Conservation (phyloP, 1,140 invertebrate species). For the Drosophila teissieri region DNA sequence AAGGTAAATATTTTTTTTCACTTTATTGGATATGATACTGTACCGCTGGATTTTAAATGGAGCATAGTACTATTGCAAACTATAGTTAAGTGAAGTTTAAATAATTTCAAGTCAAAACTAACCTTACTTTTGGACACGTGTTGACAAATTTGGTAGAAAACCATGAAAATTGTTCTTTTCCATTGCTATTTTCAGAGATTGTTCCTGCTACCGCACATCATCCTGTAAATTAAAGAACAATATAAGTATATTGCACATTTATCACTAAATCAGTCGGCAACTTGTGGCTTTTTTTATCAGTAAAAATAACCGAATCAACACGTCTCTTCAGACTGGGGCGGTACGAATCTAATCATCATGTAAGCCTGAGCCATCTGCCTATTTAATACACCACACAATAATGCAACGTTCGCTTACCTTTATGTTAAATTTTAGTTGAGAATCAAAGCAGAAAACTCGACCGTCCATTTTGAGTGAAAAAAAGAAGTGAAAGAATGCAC, state of each 20-base stretch:
- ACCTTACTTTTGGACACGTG: conserved; percentile 51
- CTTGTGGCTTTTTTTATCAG: conserved; percentile 46
- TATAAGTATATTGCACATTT: conserved; percentile 4
- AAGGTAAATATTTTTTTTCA: too few relatives aligned
- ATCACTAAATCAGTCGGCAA: neutral
- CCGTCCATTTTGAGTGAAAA: conserved; percentile 13
- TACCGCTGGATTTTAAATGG: neutral
- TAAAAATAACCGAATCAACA: conserved; percentile 71
- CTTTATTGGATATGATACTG: neutral
- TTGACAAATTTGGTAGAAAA: neutral
- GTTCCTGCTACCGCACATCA: neutral
- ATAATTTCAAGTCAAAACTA: conserved; percentile 32
- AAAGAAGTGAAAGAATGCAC: conserved; percentile 26
- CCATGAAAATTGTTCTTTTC: conserved; percentile 5
- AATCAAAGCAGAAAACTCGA: neutral
- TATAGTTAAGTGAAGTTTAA: neutral
- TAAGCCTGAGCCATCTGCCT: conserved; percentile 88
- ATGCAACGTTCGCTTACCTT: conserved; percentile 9
- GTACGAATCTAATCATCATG: conserved; percentile 86
- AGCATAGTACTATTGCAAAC: neutral
- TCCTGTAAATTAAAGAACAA: conserved; percentile 22
- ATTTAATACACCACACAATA: conserved; percentile 76
- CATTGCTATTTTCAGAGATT: neutral
- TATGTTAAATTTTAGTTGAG: neutral
- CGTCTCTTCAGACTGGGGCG: conserved; percentile 77